Percentiles rank a stretch among this genome's conserved stretches.
These are phyloP conservation scores for Drosophila nr. fundita DNA, from an alignment of 2,888 invertebrate genomes.

Conservation along the genomic window DNA sequence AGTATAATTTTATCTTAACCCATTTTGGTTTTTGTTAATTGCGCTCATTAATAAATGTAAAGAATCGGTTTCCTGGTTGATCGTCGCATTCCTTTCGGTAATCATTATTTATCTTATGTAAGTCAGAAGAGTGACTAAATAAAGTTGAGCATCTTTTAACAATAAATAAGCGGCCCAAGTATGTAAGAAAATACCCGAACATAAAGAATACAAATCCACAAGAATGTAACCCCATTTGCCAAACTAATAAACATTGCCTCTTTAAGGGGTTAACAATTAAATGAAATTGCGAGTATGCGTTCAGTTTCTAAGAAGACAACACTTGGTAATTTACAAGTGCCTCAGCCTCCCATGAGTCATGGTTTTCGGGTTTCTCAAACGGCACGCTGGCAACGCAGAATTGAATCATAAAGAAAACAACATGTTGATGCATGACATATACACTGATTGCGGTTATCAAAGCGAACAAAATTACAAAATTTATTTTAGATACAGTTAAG, in stretches of 20 bases:
- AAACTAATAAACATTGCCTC: conserved; percentile 49
- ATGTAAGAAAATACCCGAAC: neutral
- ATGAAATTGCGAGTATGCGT: conserved; percentile 43
- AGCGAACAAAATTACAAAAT: conserved; percentile 41
- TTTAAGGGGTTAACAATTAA: conserved; percentile 29
- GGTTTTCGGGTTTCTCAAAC: conserved; percentile 50
- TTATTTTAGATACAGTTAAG: conserved; percentile 74
- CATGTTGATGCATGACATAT: conserved; percentile 11
- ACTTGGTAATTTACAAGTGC: conserved; percentile 37
- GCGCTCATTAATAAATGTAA: neutral
- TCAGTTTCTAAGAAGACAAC: conserved; percentile 63
- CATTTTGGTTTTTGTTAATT: conserved; percentile 14
- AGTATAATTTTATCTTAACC: neutral
- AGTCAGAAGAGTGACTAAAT: neutral
- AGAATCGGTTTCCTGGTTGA: conserved; percentile 1
- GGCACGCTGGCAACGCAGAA: conserved; percentile 24
- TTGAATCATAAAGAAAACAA: conserved; percentile 40
- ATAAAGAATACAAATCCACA: neutral
- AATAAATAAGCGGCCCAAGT: conserved; percentile 17
- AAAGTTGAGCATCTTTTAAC: conserved; percentile 6
- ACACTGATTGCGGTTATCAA: conserved; percentile 7
- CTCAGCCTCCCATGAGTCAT: conserved; percentile 61
- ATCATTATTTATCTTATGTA: conserved; percentile 23
- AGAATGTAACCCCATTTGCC: conserved; percentile 43
- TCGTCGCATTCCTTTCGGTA: neutral